Base-by-base conservation (phyloP, 2,797 vertebrate species). In the Naso thynnoides region DNA sequence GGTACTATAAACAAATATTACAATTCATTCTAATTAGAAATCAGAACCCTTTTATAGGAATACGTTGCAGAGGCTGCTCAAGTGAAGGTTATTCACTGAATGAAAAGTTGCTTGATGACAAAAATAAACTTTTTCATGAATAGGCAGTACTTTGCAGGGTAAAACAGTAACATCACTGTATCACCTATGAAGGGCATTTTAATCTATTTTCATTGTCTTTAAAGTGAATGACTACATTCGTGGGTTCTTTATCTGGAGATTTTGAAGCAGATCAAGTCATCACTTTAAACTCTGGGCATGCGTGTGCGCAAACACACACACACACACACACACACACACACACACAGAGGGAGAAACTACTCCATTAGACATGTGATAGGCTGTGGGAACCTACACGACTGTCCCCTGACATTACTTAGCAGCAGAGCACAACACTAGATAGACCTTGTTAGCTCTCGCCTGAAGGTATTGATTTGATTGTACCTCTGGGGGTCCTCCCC, bases 381-480 rank as follows among this genome's bases (percentile, higher is more conserved):
- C 70, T 60, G 70, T 53, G 64, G 73, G 73, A 86, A 63, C 74
- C 62, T 70, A 39, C 53, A 58, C 18, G 7, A 82, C 72, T 87
- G 80, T 90, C 86, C 81, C 79, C 61, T 78, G 88, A 84, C 82
- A 80, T 86, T 87, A 90, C 82, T 88, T 78, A 84, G 81, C 67
- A 68, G 66, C 49, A 67, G 73, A 87, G 76, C 72, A 73, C 71
- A 89, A 87, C 86, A 86, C 83, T 60, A 85, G 79, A 90, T 79
- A 88, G 86, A 87, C 76, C 90, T 92, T 91, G 90, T 92, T 91
- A 91, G 84, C 86, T 84, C 45, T 80, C 73, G 85, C 91, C 85
- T 86, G 77, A 59, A 89, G 82, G 67, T 88, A 91, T 91, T 86
- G 90, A 92, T 92, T 88, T 89, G 86, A 90, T 90, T 90, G 88